phyloP scores from a whole-genome alignment of 2,888 invertebrate species.

The Lepidonotus clava region DNA sequence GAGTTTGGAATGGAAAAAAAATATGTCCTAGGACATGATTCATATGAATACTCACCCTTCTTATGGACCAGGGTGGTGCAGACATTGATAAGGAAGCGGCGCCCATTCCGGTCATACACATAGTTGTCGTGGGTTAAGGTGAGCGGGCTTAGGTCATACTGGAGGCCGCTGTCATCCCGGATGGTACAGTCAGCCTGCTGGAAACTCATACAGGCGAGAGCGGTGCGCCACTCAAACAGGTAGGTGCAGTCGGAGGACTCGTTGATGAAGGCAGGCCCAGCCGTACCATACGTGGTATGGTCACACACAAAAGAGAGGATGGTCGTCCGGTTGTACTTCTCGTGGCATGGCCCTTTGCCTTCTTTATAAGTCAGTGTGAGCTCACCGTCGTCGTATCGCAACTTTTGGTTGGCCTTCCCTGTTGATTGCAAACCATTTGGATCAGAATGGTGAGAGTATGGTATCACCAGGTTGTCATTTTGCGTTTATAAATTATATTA shows the following conservation, averaged over 20 bases:
- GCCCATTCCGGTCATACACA: conserved; percentile 61
- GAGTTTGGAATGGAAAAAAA: no score
- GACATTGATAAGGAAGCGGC: conserved; percentile 71
- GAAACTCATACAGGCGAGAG: conserved; percentile 71
- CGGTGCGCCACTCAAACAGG: conserved; percentile 73
- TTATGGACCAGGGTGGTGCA: conserved; percentile 73
- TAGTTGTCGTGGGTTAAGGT: conserved; percentile 69
- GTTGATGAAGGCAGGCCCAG: conserved; percentile 68
- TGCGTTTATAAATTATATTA: no score
- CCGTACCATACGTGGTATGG: conserved; percentile 66
- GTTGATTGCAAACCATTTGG: no score
- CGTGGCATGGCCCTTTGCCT: conserved; percentile 71
- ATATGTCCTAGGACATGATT: no score
- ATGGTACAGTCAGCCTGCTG: conserved; percentile 67
- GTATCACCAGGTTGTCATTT: no score
- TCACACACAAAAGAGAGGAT: conserved; percentile 75
- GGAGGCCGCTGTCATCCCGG: conserved; percentile 53
- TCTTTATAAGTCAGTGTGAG: conserved; percentile 75
- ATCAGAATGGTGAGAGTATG: no score
- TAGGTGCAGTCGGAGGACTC: conserved; percentile 72
- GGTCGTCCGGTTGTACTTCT: conserved; percentile 70
- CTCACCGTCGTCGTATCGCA: conserved; percentile 75
- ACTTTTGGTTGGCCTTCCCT: conserved; percentile 70
- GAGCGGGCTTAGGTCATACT: conserved; percentile 70
- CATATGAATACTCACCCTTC: conserved; percentile 69